A percentile compares a stretch with the other conserved stretches of the same genome.
Conservation (phyloP, 2,888 invertebrate genomes). For the Xylocampa areola region DNA sequence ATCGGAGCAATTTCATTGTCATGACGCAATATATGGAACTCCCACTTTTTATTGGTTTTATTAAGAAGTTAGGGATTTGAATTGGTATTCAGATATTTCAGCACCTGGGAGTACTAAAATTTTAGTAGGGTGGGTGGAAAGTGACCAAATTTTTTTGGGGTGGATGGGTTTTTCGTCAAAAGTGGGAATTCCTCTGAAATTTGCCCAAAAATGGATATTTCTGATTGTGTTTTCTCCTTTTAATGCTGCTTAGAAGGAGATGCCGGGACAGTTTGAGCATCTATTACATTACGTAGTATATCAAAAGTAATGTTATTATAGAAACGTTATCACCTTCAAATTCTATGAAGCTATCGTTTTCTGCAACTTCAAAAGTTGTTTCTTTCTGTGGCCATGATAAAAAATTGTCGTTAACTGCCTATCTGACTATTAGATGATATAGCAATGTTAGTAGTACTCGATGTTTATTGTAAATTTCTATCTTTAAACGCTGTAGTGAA, state of each 20-base stretch:
- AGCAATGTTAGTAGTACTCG: constrained; percentile 77
- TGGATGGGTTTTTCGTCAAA: constrained; percentile 38
- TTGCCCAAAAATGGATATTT: constrained; percentile 61
- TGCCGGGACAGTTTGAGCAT: constrained; percentile 85
- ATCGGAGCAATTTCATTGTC: constrained; percentile 88
- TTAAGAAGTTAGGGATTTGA: constrained; percentile 19
- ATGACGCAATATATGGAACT: constrained; percentile 86
- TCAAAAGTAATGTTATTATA: constrained; percentile 75
- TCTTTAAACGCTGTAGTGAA: constrained; percentile 83
- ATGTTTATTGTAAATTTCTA: constrained; percentile 82
- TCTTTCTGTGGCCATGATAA: constrained; percentile 84
- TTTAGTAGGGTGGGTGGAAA: neutral
- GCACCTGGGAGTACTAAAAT: neutral
- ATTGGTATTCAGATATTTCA: constrained; percentile 19
- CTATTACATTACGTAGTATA: constrained; percentile 78
- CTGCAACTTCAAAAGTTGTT: constrained; percentile 66
- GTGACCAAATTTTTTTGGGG: neutral
- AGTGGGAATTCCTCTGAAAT: constrained; percentile 66
- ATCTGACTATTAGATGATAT: constrained; percentile 78
- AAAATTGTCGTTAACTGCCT: constrained; percentile 80
- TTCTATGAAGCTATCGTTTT: constrained; percentile 80
- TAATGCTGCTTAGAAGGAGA: constrained; percentile 88
- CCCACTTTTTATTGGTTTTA: constrained; percentile 69
- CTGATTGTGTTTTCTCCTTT: constrained; percentile 75
- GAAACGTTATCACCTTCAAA: constrained; percentile 82